phyloP scores from a whole-genome alignment of 1,140 invertebrate species.

The Papilio aristodemus region DNA sequence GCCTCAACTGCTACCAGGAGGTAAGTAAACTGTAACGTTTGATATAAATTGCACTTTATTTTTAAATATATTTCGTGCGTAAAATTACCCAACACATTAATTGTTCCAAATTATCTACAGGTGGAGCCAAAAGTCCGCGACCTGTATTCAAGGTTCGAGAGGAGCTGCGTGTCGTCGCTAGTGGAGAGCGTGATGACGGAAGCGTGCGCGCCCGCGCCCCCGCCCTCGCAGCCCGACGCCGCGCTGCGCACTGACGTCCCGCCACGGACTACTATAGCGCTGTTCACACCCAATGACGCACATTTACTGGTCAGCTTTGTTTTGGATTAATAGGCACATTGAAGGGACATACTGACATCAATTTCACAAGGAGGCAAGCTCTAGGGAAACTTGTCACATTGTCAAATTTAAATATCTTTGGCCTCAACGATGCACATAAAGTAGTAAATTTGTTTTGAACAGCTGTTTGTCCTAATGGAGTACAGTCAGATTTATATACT shows the following conservation, averaged over 20 bases:
- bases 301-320: constrained; percentile 51
- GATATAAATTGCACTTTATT: too few species aligned
- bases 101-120: constrained; percentile 42
- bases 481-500: too few species aligned
- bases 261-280: constrained; percentile 48
- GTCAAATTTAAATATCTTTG: too few species aligned
- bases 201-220: constrained; percentile 46
- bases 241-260: constrained; percentile 53
- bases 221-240: constrained; percentile 43
- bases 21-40: constrained; percentile 75
- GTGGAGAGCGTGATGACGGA: constrained; percentile 54
- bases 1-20: constrained; percentile 90
- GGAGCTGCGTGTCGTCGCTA: constrained; percentile 66
- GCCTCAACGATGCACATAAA: too few species aligned
- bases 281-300: constrained; percentile 55
- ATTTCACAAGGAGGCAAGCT: too few species aligned
- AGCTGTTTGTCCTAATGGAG: too few species aligned
- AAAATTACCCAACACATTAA: too few species aligned
- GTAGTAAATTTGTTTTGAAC: too few species aligned
- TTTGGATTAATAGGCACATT: constrained; percentile 3
- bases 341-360: too few species aligned
- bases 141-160: constrained; percentile 65
- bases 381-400: too few species aligned
- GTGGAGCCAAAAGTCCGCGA: constrained; percentile 69
- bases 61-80: too few species aligned